Conservation (phyloP, 2,888 invertebrate species). For the Teinopalpus imperialis region DNA sequence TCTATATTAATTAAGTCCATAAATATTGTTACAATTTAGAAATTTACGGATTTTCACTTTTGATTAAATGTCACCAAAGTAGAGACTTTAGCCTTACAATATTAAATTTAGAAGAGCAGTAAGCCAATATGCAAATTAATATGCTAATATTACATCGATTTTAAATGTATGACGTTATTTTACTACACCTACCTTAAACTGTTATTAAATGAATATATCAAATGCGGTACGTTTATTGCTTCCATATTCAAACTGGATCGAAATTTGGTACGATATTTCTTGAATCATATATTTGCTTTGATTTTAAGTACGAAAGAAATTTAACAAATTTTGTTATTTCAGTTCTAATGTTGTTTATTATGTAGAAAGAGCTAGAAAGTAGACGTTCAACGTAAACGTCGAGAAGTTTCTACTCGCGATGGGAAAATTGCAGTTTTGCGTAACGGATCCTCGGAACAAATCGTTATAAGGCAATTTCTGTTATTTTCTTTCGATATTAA, state of each 20-base stretch:
- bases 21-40: background rate
- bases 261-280: too few species aligned
- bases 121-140: background rate
- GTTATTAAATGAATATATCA: background rate
- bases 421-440: conserved; percentile 34
- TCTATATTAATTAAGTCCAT: too few species aligned
- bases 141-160: background rate
- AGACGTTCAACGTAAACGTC: conserved; percentile 32
- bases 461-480: conserved; percentile 32
- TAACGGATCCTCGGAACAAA: conserved; percentile 37
- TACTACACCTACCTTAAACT: background rate
- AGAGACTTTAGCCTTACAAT: background rate
- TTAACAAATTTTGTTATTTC: background rate
- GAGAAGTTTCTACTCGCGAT: conserved; percentile 34
- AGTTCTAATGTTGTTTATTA: conserved; percentile 28
- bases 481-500: background rate
- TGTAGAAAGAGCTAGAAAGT: conserved; percentile 39
- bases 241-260: too few species aligned
- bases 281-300: too few species aligned
- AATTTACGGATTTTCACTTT: background rate
- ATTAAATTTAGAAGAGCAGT: background rate
- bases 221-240: too few species aligned
- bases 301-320: too few species aligned
- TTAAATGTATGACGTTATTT: background rate
- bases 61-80: background rate